These are phyloP conservation scores for Chaetorhynchus papuensis DNA, from an alignment of 2,113 vertebrate species.

Conservation along the genomic window DNA sequence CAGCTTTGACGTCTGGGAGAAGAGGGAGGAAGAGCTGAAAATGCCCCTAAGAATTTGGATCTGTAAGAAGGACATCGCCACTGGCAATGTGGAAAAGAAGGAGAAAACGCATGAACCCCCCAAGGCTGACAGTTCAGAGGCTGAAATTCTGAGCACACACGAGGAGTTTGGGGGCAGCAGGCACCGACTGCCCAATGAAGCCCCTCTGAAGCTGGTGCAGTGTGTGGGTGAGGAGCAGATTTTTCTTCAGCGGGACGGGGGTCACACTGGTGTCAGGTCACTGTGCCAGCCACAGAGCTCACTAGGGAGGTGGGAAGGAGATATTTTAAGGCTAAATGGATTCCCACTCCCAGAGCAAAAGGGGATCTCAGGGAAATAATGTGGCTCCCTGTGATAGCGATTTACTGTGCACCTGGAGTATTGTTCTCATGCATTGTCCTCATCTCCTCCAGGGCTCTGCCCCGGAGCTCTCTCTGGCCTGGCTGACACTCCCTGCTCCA, in stretches of 20 bases:
- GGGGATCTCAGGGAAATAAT: not conserved
- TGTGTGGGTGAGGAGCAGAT: not conserved
- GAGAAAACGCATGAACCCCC: not conserved
- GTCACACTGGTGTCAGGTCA: not conserved
- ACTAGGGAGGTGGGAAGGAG: not conserved
- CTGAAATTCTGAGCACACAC: not conserved
- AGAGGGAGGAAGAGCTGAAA: constrained; percentile 41
- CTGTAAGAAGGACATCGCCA: constrained; percentile 12
- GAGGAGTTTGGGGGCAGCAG: not conserved
- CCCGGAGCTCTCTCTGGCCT: not conserved
- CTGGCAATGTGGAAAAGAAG: constrained; percentile 32
- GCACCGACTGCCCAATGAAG: not conserved
- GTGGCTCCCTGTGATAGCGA: not conserved
- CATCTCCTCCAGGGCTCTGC: not conserved
- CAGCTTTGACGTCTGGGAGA: constrained; percentile 17
- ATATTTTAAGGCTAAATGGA: not conserved
- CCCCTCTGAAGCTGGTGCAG: not conserved
- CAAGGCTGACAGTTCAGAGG: not conserved
- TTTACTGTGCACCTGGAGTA: not conserved
- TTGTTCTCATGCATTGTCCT: not conserved
- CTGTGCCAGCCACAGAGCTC: not conserved
- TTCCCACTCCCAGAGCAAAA: not conserved
- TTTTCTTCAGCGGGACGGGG: not conserved
- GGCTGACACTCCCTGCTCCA: not conserved
- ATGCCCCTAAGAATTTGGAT: constrained; percentile 15